Evolutionary conservation across 2,888 invertebrate genomes (phyloP), one percentile per base, ranked within the genome.

Genomic region (Boloria euphrosyne): DNA sequence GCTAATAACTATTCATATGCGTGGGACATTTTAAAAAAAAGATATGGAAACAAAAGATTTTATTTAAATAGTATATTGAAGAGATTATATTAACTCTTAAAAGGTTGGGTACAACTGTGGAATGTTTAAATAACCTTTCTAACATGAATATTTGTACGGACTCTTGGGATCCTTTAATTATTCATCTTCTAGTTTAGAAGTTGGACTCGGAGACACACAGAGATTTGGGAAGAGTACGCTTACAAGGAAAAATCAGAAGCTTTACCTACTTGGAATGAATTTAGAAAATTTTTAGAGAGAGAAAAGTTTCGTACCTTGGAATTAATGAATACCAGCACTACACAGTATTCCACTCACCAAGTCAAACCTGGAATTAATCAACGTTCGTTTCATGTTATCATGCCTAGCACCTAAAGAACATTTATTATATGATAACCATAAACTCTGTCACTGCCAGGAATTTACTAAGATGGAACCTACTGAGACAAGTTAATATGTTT

Each of bases 91-190:
- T 6, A 65, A 38, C 58, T 60, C 51, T 68, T 78, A 27, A 77
- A 75, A 47, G 70, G 71, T 14, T 50, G 27, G 76, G 76, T 67
- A 76, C 71, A 1, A 74, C 76, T 5, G 71, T 50, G 5, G 64
- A 77, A 64, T 77, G 75, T 61, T 62, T 74, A 10, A 62, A 59
- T 16, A 63, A 69, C 17, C 60, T 67, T n/a, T 67, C 53, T 59
- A 74, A 71, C 57, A 38, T 74, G 10, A 53, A 71, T 0, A 69
- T 72, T 5, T 50, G 66, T 16, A 62, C 54, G 16, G 14, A 13
- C 6, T 51, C 65, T 0, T 74, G 73, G 75, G 67, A 75, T 65
- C 44, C 69, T 3, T 68, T 75, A 2, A 51, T 76, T 2, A 63
- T 73, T 4, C 65, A 71, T 22, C 57, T 74, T 17, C 4, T 71